Base-by-base conservation (phyloP, 1,140 invertebrate genomes). In the Panulirus ornatus region DNA sequence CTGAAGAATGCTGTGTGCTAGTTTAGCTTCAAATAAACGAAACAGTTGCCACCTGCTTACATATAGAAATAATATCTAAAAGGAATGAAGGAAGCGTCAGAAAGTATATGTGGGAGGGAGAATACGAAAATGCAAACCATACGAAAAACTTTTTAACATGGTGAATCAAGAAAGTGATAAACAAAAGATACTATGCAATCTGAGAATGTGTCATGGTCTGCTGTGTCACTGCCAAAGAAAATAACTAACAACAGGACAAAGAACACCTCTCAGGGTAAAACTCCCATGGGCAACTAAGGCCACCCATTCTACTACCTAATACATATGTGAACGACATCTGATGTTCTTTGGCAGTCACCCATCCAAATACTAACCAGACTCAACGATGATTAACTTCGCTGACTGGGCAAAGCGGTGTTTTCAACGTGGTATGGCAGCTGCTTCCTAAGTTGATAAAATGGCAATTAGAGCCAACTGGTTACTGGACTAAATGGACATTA, bases 381-480 rank as follows among this genome's bases (percentile, higher is more conserved):
- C 54, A 58, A 14, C 54, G 54, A 5, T 58, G 54, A 5, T 58
- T 58, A 58, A 58, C 54, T 58, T 58, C 54, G 54, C 19, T 58
- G 54, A 14, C 54, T 22, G n/a, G 54, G 19, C 0, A 22, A 58
- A 3, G 54, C 0, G 14, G 54, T 47, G 44, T 47, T 58, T 58
- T 58, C 54, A 58, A 58, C 54, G 54, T 16, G 54, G 54, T 58
- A 58, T 58, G 54, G 54, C 54, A 16, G 54, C 14, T 22, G 54
- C 5, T 22, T 58, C 54, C 54, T 58, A 22, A 58, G 54, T 58
- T 58, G 54, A 58, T 58, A 58, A 58, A 58, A 58, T 58, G 11
- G 54, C 54, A 58, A 58, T 22, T 58, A 58, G 54, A 58, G 54
- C 54, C 54, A 58, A 58, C n/a, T 58, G 54, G 54, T 58, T 58